Percentiles rank a stretch among this genome's conserved stretches.
Conservation (phyloP, 2,888 invertebrate genomes). For the Perizoma flavofasciatum region DNA sequence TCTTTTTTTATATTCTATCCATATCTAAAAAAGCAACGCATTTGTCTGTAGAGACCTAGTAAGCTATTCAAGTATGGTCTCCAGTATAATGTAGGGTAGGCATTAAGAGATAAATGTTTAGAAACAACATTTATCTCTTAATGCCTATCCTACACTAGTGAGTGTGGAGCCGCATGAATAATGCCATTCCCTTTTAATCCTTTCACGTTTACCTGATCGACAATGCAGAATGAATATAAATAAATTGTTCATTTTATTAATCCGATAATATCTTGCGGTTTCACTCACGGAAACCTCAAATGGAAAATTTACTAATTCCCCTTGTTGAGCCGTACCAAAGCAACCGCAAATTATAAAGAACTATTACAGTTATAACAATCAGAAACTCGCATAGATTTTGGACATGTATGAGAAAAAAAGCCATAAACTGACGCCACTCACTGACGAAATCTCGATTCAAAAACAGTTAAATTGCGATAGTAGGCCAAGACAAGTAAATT, state of each 20-base stretch:
- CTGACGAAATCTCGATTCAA: neutral
- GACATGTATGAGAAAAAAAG: neutral
- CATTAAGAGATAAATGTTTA: no score
- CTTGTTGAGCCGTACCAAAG: slow-evolving; percentile 1
- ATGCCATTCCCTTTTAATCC: no score
- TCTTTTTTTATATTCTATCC: no score
- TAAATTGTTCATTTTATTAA: neutral
- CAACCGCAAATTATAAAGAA: slow-evolving; percentile 19
- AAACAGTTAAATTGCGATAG: slow-evolving; percentile 4
- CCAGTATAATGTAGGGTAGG: no score
- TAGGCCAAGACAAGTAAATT: neutral
- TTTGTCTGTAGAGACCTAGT: no score
- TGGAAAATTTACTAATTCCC: slow-evolving; percentile 2
- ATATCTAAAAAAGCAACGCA: no score
- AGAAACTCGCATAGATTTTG: slow-evolving; percentile 2
- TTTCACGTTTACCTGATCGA: neutral
- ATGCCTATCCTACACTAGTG: no score
- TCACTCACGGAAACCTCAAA: slow-evolving; percentile 1
- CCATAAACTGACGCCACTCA: slow-evolving; percentile 6
- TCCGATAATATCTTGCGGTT: slow-evolving; percentile 4
- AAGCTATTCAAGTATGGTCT: no score
- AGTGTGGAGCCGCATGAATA: no score
- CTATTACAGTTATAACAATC: neutral
- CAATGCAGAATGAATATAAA: neutral
- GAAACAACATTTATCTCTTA: no score